A percentile compares a stretch with the other conserved stretches of the same genome.
Evolutionary conservation across 2,888 invertebrate species (phyloP).

Genomic region (Heliconius sara): DNA sequence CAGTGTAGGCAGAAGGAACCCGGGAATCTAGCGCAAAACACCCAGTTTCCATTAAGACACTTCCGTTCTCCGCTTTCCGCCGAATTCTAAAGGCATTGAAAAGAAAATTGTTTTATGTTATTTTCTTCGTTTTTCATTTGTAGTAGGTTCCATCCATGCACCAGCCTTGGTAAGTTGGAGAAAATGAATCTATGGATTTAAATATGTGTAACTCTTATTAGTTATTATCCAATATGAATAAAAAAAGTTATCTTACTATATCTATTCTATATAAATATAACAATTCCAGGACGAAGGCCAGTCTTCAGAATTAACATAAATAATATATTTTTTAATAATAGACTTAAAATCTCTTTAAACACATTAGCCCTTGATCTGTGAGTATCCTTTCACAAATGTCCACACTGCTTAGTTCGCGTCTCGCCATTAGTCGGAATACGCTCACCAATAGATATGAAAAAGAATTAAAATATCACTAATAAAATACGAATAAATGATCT

Average conservation of each 20-base stretch:
- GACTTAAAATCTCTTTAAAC: not conserved
- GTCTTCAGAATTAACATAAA: not conserved
- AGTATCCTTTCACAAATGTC: conserved; percentile 11
- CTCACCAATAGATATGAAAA: not conserved
- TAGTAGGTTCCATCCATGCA: no score
- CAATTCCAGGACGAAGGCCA: not conserved
- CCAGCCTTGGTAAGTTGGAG: no score
- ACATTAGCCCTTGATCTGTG: conserved; percentile 15
- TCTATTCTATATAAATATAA: not conserved
- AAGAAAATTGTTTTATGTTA: no score
- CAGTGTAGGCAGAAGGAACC: no score
- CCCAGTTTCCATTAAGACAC: not conserved
- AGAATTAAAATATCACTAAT: not conserved
- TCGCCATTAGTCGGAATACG: not conserved
- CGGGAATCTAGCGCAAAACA: not conserved
- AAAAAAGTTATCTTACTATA: not conserved
- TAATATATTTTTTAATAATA: not conserved
- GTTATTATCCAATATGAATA: not conserved
- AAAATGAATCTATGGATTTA: no score
- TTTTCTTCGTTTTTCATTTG: no score
- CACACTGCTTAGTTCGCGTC: not conserved
- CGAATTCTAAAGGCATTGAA: not conserved
- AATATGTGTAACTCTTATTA: no score
- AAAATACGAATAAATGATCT: not conserved
- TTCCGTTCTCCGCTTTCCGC: not conserved